A percentile compares a stretch with the other conserved stretches of the same genome.
Conservation (phyloP, 2,797 vertebrate genomes). For the Vultur gryphus region DNA sequence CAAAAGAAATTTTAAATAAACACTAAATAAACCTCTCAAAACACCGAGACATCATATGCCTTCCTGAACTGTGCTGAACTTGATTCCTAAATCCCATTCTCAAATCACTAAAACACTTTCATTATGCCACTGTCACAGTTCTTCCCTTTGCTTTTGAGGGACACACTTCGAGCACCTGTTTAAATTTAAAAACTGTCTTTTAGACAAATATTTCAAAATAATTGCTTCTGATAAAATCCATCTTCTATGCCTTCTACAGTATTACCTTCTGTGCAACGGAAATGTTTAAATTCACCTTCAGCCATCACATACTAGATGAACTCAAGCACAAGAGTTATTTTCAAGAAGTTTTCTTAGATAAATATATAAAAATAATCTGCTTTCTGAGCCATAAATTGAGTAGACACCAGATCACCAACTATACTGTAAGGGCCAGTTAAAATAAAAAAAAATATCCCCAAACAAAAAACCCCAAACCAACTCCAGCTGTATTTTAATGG, state of each 20-base stretch:
- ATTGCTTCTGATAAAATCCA: neutral
- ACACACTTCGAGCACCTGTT: neutral
- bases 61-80: neutral
- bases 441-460: neutral
- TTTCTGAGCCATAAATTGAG: neutral
- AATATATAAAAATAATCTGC: neutral
- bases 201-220: neutral
- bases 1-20: neutral
- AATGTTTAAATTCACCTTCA: neutral
- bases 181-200: neutral
- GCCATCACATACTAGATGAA: neutral
- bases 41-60: neutral
- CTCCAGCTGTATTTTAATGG: neutral
- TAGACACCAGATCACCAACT: neutral
- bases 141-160: neutral
- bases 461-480: neutral
- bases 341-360: neutral
- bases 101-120: neutral
- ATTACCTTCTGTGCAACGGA: neutral
- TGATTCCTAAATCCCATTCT: neutral
- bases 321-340: neutral
- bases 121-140: neutral
- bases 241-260: neutral
- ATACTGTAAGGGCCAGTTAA: neutral
- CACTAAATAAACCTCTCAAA: neutral